Evolutionary conservation across 37 sponge, comb jelly and placozoan genomes (phyloP).

Genomic region (Tethya wilhelma): DNA sequence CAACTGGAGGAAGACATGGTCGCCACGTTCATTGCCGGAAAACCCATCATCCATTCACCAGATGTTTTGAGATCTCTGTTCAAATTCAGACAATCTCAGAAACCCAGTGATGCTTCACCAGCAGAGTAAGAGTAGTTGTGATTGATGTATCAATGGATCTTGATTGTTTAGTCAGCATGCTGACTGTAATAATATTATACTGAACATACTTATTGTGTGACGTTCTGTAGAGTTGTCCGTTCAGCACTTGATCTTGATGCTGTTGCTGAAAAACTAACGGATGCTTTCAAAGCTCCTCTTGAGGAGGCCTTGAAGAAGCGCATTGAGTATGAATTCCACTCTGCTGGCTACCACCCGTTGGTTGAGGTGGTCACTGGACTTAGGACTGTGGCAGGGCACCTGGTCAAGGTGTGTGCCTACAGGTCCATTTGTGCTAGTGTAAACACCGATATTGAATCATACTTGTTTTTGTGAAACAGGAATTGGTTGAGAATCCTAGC

Average conservation of each 20-base stretch:
- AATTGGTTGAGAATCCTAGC: not conserved
- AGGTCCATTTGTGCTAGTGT: too few relatives aligned
- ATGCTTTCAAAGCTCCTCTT: slow-evolving; percentile 30
- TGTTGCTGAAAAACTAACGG: slow-evolving; percentile 32
- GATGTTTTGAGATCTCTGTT: slow-evolving; percentile 46
- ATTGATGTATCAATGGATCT: not conserved
- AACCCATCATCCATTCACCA: slow-evolving; percentile 46
- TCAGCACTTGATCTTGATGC: slow-evolving; percentile 27
- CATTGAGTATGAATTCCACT: slow-evolving; percentile 82
- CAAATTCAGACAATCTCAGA: slow-evolving; percentile 46
- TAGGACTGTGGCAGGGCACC: slow-evolving; percentile 66
- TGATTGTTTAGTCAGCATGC: not conserved
- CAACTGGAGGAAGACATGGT: slow-evolving; percentile 76
- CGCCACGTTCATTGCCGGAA: slow-evolving; percentile 65
- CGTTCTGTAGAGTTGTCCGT: slow-evolving; percentile 33
- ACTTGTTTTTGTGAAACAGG: not conserved
- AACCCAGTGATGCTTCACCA: not conserved
- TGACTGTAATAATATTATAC: not conserved
- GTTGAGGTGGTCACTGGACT: slow-evolving; percentile 66
- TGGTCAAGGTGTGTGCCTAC: slow-evolving; percentile 49
- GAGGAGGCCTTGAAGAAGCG: slow-evolving; percentile 33
- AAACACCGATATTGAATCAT: too few relatives aligned
- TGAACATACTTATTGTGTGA: not conserved
- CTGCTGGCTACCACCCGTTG: slow-evolving; percentile 58
- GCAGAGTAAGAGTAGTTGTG: not conserved